These are phyloP conservation scores for Goniozus legneri DNA, from an alignment of 1,140 invertebrate genomes.

Conservation along the genomic window DNA sequence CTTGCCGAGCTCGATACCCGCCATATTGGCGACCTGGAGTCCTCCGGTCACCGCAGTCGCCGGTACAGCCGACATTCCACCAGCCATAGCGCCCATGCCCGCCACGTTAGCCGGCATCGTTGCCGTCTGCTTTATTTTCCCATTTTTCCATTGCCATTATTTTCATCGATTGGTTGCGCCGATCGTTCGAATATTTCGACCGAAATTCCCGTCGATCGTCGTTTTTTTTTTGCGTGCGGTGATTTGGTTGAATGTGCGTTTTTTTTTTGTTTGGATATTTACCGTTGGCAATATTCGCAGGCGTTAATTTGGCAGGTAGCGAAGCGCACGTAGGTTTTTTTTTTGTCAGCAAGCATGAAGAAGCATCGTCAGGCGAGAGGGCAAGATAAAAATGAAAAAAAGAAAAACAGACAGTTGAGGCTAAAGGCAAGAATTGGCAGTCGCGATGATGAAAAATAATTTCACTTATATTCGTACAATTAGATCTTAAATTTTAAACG, in stretches of 20 bases:
- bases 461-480: too few relatives aligned
- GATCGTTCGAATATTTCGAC: background rate
- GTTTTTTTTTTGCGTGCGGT: background rate
- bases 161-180: background rate
- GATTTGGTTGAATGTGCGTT: background rate
- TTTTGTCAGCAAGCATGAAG: slow-evolving; percentile 55
- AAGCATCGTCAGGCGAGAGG: slow-evolving; percentile 58
- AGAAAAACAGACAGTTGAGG: slow-evolving; percentile 55
- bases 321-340: slow-evolving; percentile 53
- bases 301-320: slow-evolving; percentile 57
- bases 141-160: background rate
- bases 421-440: slow-evolving; percentile 40
- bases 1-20: slow-evolving; percentile 74
- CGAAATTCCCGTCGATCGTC: background rate
- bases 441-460: too few relatives aligned
- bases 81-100: slow-evolving; percentile 47
- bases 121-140: slow-evolving; percentile 43
- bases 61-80: slow-evolving; percentile 49
- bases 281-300: slow-evolving; percentile 39
- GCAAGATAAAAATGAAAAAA: slow-evolving; percentile 58
- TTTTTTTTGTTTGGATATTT: slow-evolving; percentile 9
- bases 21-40: slow-evolving; percentile 61
- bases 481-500: too few relatives aligned
- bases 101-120: slow-evolving; percentile 45
- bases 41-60: slow-evolving; percentile 48